A percentile compares a stretch with the other conserved stretches of the same genome.
Conservation (phyloP, 2,113 vertebrate species). For the Mesembrinibis cayennensis region DNA sequence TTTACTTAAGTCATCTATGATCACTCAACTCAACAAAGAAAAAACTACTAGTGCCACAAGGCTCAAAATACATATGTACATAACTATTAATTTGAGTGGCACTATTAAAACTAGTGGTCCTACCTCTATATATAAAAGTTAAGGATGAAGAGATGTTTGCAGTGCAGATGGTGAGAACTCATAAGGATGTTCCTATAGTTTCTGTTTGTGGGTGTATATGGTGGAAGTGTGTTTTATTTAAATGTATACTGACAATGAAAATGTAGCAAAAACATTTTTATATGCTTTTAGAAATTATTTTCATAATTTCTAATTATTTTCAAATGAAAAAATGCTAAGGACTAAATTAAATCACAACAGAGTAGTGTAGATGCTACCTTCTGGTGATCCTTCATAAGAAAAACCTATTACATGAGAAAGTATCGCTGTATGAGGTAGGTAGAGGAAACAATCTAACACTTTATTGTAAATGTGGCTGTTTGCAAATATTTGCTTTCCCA, state of each 20-base stretch:
- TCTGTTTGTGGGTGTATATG: not conserved
- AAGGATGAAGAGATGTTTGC: not conserved
- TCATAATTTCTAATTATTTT: not conserved
- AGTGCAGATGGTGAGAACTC: not conserved
- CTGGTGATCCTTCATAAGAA: not conserved
- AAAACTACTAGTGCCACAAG: not conserved
- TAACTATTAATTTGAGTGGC: not conserved
- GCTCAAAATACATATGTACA: not conserved
- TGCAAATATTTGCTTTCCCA: not conserved
- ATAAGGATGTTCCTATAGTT: not conserved
- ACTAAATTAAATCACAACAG: not conserved
- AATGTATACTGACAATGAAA: not conserved
- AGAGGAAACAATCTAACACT: not conserved
- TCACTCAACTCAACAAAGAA: not conserved
- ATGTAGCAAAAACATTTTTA: not conserved
- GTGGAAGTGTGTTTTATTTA: not conserved
- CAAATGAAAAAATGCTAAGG: not conserved
- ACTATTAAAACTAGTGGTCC: not conserved
- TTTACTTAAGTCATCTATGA: not conserved
- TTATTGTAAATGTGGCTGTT: not conserved
- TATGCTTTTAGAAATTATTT: not conserved
- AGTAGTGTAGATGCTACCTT: not conserved
- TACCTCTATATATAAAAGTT: not conserved
- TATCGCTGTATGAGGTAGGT: not conserved
- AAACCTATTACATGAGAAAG: not conserved